phyloP scores from a whole-genome alignment of 2,888 invertebrate species.

The Volucella inflata region DNA sequence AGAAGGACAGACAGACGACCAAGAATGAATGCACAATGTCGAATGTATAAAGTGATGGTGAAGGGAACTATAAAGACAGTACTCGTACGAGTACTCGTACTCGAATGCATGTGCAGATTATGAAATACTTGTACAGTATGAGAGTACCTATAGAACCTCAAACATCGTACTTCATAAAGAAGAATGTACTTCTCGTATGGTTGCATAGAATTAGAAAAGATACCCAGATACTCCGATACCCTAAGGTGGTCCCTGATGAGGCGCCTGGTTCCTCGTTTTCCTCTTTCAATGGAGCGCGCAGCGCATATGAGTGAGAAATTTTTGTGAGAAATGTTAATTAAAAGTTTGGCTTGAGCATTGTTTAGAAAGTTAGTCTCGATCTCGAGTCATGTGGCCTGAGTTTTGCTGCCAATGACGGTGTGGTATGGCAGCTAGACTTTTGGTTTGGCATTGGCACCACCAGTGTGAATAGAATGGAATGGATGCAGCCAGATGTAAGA shows the following conservation, averaged over 20 bases:
- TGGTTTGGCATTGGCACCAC: background rate
- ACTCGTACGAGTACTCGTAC: too few relatives aligned
- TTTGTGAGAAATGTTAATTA: conserved; percentile 69
- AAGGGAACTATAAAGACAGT: background rate
- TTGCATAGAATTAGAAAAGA: too few relatives aligned
- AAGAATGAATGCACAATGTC: conserved; percentile 51
- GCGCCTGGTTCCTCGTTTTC: background rate
- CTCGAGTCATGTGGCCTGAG: background rate
- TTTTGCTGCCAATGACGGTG: background rate
- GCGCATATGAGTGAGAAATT: conserved; percentile 40
- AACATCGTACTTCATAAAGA: background rate
- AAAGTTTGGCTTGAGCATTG: conserved; percentile 59
- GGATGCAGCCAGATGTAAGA: conserved; percentile 49
- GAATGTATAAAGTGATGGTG: conserved; percentile 39
- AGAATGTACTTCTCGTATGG: background rate
- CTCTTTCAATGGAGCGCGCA: conserved; percentile 5
- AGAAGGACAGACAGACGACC: background rate
- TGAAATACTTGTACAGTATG: conserved; percentile 49
- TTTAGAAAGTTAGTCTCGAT: conserved; percentile 57
- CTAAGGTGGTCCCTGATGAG: conserved; percentile 16
- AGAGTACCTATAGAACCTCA: conserved; percentile 25
- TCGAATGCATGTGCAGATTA: conserved; percentile 52
- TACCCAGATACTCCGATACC: background rate
- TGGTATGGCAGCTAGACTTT: too few relatives aligned
- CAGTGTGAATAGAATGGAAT: conserved; percentile 24